Conservation (phyloP, 2,113 vertebrate species). For the Megaceryle maxima region DNA sequence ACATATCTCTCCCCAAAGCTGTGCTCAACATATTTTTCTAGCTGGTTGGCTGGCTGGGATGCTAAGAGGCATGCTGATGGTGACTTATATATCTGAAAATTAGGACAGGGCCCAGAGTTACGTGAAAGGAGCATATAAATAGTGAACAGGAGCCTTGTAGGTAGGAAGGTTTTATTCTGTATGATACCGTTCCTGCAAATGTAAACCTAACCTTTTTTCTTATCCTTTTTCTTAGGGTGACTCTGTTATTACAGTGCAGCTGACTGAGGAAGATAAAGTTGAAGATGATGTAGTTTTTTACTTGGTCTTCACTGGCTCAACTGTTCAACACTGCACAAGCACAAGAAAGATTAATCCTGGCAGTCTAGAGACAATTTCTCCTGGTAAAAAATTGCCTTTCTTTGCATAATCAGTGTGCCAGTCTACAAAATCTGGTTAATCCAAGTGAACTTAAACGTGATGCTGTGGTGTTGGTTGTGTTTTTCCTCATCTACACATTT, state of each 20-base stretch:
- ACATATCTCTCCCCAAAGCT: background rate
- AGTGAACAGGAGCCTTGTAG: background rate
- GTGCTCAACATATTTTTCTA: accelerated
- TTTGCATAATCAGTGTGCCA: background rate
- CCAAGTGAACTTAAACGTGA: background rate
- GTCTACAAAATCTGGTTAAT: background rate
- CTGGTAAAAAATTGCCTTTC: constrained; percentile 77
- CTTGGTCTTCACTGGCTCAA: constrained; percentile 90
- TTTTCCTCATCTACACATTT: background rate
- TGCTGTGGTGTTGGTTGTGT: background rate
- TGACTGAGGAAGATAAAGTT: constrained; percentile 81
- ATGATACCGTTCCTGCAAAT: background rate
- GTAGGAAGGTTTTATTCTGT: background rate
- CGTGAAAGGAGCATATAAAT: background rate
- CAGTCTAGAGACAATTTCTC: constrained; percentile 89
- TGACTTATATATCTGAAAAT: background rate
- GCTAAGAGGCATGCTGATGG: background rate
- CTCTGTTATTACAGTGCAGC: constrained; percentile 88
- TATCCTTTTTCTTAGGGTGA: constrained; percentile 78
- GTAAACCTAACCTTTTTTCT: background rate
- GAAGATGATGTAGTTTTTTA: constrained; percentile 89
- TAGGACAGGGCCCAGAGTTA: accelerated
- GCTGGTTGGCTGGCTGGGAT: background rate
- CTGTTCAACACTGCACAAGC: constrained; percentile 89
- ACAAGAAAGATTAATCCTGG: constrained; percentile 84